A percentile compares a stretch with the other conserved stretches of the same genome.
phyloP scores from a whole-genome alignment of 1,140 invertebrate species.

The Lysiphlebus fabarum region DNA sequence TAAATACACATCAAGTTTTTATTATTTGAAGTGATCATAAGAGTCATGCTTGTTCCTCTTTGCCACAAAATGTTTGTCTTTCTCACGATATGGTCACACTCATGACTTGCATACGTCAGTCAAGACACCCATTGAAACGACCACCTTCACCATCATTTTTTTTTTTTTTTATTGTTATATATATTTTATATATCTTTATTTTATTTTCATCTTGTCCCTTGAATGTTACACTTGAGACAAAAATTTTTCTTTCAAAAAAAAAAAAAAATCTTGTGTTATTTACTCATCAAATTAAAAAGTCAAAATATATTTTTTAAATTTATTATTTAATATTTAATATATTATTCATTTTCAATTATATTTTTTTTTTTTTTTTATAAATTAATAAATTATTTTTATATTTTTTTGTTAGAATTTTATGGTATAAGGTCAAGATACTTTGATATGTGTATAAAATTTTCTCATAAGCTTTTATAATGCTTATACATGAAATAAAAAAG shows the following conservation, averaged over 20 bases:
- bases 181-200: background rate
- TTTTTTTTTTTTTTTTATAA: no score
- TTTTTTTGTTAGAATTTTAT: no score
- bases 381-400: no score
- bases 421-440: background rate
- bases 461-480: no score
- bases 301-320: no score
- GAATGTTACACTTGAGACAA: slow-evolving; percentile 5
- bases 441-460: background rate
- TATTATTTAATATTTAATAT: no score
- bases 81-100: slow-evolving; percentile 51
- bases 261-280: background rate
- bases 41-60: slow-evolving; percentile 18
- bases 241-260: slow-evolving; percentile 1
- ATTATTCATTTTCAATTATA: no score
- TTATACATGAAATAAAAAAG: no score
- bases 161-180: background rate
- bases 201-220: no score
- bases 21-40: slow-evolving; percentile 5
- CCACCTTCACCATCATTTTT: background rate
- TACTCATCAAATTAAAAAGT: background rate
- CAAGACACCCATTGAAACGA: slow-evolving; percentile 31
- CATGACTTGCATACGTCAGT: slow-evolving; percentile 48
- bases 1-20: no score
- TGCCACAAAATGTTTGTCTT: slow-evolving; percentile 45